Evolutionary conservation across 2,888 invertebrate genomes (phyloP).

Genomic region (Diadromus collaris): DNA sequence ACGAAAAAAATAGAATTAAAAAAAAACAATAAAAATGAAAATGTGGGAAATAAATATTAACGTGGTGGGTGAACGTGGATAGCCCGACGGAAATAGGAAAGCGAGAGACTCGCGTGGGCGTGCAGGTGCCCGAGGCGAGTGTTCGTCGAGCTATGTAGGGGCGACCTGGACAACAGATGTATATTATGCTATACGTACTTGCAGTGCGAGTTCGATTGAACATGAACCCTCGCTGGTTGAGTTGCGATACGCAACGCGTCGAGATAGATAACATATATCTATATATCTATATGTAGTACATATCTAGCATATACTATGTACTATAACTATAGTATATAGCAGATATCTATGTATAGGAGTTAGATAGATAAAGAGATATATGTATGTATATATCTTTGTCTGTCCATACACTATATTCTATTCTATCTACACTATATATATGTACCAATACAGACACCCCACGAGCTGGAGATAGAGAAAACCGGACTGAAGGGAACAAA

Average conservation of each 20-base stretch:
- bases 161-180: constrained; percentile 19
- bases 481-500: constrained; percentile 27
- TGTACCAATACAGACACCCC: constrained; percentile 2
- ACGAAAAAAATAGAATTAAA: background rate
- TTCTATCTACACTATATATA: background rate
- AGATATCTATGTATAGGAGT: background rate
- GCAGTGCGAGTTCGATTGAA: constrained; percentile 26
- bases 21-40: constrained; percentile 13
- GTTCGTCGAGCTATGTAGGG: constrained; percentile 33
- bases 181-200: constrained; percentile 6
- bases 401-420: too few species aligned
- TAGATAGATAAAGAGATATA: too few species aligned
- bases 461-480: constrained; percentile 8
- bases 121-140: constrained; percentile 27
- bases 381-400: too few species aligned
- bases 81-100: constrained; percentile 45
- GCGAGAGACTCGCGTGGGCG: constrained; percentile 38
- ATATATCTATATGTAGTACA: too few species aligned
- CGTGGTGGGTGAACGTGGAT: constrained; percentile 11
- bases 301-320: too few species aligned
- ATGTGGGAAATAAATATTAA: constrained; percentile 49
- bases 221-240: constrained; percentile 33
- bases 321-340: too few species aligned
- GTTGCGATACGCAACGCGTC: constrained; percentile 30
- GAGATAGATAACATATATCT: background rate